Evolutionary conservation across 1,140 invertebrate species (phyloP), one percentile per base, ranked within the genome.

Genomic region (Campoletis sonorensis): DNA sequence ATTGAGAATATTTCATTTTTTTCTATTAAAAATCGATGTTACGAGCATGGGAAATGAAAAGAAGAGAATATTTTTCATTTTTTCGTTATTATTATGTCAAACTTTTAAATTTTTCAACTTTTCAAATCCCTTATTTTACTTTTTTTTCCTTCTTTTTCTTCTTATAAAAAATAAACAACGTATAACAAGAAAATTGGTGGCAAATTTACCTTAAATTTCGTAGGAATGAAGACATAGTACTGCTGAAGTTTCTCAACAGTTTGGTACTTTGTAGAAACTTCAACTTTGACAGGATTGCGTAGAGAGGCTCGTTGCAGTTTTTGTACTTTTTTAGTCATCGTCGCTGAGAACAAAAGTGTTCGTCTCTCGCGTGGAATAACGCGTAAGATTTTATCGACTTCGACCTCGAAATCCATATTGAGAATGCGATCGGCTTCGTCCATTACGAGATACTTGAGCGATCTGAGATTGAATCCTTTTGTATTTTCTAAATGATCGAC

Each of bases 291-390:
- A 11, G 99, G 98, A 91, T 97, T 95, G 84, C 95, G 95, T 0
- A 99, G 92, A 8, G 97, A 99, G 1, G 99, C 99, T 76, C 98
- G 92, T 90, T 99, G 98, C 26, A 99, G 91, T 92, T 99, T 99
- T 84, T 97, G 95, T 0, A 99, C 98, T 93, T 99, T 99, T 89
- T 98, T 98, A 0, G 98, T 99, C 98, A 99, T 99, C 23, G 98
- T 99, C 3, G 98, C 98, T 1, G 98, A 99, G 92, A 99, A 99
- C 30, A 99, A 89, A 84, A 96, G 96, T 0, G 98, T 99, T 78
- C 95, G 93, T 23, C 98, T 94, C 86, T 99, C 97, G 58, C 95
- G 93, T 0, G 98, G 98, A 83, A 99, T 96, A 0, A 96, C 97
- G 88, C 96, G 96, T 3, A 99, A 90, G 80, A 99, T 99, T 92